A percentile compares a stretch with the other conserved stretches of the same genome.
These are phyloP conservation scores for Halcyon badia DNA, from an alignment of 2,797 vertebrate species.

Conservation along the genomic window DNA sequence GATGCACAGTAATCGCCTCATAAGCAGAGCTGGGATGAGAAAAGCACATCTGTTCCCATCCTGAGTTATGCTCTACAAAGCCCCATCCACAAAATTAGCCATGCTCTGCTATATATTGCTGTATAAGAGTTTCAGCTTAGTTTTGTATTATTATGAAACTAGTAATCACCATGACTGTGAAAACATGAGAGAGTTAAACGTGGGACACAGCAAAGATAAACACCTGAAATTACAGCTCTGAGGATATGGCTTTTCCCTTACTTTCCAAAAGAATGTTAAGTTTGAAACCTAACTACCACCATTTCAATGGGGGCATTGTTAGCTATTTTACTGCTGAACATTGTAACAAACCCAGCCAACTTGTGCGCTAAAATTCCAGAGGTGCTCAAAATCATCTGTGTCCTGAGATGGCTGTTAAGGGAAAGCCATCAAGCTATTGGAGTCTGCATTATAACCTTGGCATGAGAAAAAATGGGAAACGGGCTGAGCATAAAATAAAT, in stretches of 20 bases:
- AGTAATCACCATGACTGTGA: constrained; percentile 11
- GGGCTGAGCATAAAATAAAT: constrained; percentile 19
- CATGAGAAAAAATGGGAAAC: neutral
- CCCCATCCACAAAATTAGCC: constrained; percentile 39
- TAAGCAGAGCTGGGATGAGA: constrained; percentile 25
- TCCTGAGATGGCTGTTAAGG: constrained; percentile 30
- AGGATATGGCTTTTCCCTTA: neutral
- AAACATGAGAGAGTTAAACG: constrained; percentile 28
- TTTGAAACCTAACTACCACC: constrained; percentile 9
- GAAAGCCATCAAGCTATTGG: neutral
- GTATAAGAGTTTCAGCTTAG: constrained; percentile 25
- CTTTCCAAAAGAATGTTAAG: neutral
- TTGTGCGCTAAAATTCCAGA: constrained; percentile 44
- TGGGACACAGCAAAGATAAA: constrained; percentile 31
- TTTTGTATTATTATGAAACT: constrained; percentile 36
- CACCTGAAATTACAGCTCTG: constrained; percentile 49
- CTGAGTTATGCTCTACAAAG: constrained; percentile 22
- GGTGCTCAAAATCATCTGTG: constrained; percentile 28
- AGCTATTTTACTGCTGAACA: constrained; percentile 13
- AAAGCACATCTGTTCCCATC: constrained; percentile 49
- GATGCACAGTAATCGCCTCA: constrained; percentile 28
- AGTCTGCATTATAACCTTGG: constrained; percentile 2
- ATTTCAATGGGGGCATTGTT: constrained; percentile 42
- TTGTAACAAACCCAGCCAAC: constrained; percentile 13
- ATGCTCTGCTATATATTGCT: constrained; percentile 12